Evolutionary conservation across 2,797 vertebrate genomes (phyloP).

Genomic region (Lophotriccus pileatus): DNA sequence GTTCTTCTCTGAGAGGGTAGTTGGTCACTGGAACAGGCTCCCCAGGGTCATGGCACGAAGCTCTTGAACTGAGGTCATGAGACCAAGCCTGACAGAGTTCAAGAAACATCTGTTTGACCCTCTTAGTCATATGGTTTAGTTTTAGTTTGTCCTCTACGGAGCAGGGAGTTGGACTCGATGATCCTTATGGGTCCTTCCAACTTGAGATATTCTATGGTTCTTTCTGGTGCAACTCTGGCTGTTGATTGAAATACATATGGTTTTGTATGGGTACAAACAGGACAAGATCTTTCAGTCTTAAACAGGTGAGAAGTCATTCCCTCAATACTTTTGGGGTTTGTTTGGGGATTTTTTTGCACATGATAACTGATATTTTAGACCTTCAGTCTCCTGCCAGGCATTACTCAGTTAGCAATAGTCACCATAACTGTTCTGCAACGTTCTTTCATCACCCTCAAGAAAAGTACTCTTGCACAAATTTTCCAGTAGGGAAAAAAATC

Average conservation of each 20-base stretch:
- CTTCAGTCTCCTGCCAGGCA: background rate
- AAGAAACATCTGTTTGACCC: background rate
- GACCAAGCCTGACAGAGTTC: background rate
- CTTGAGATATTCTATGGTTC: background rate
- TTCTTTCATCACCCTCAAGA: background rate
- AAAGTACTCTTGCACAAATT: background rate
- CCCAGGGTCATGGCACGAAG: background rate
- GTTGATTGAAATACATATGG: background rate
- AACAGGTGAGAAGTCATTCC: background rate
- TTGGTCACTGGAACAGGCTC: background rate
- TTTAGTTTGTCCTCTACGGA: background rate
- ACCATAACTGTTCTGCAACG: background rate
- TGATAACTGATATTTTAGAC: background rate
- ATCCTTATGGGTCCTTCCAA: background rate
- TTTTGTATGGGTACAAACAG: background rate
- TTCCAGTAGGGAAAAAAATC: background rate
- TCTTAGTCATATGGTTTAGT: background rate
- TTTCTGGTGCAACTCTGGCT: background rate
- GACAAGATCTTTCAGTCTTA: background rate
- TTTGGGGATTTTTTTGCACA: background rate
- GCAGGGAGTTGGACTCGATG: background rate
- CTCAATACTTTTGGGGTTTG: background rate
- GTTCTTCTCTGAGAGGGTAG: background rate
- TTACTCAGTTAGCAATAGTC: background rate
- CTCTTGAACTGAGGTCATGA: background rate